Evolutionary conservation across 2,797 vertebrate genomes (phyloP).

Genomic region (Siniperca undulata): DNA sequence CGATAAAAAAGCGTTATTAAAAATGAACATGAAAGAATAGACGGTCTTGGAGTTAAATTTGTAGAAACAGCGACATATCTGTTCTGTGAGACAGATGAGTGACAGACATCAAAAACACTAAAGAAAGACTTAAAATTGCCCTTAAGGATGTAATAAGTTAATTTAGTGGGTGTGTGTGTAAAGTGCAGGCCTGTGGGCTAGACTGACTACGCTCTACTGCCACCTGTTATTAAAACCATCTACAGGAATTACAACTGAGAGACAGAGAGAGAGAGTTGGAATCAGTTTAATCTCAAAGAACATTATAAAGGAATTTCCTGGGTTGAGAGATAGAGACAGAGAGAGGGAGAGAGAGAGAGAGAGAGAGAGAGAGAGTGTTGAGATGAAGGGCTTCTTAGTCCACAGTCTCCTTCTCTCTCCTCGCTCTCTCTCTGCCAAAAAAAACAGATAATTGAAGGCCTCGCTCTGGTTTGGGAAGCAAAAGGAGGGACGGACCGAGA

Average conservation of each 20-base stretch:
- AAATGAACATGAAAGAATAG: not conserved
- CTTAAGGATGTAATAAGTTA: slow-evolving; percentile 29
- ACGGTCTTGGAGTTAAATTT: not conserved
- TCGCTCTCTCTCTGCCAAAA: slow-evolving; percentile 35
- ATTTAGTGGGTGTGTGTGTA: slow-evolving; percentile 27
- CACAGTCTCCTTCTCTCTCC: not conserved
- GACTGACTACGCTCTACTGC: slow-evolving; percentile 38
- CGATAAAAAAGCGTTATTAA: too few species aligned
- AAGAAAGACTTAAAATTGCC: slow-evolving; percentile 25
- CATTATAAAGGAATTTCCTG: slow-evolving; percentile 59
- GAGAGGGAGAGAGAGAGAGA: not conserved
- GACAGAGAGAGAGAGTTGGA: slow-evolving; percentile 5
- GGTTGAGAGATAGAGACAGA: slow-evolving; percentile 2
- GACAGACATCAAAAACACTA: not conserved
- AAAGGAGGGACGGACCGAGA: slow-evolving; percentile 39
- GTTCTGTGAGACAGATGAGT: not conserved
- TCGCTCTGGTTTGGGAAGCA: slow-evolving; percentile 61
- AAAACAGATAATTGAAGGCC: slow-evolving; percentile 77
- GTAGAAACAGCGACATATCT: not conserved
- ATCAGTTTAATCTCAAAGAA: slow-evolving; percentile 48
- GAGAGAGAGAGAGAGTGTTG: not conserved
- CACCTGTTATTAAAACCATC: slow-evolving; percentile 60
- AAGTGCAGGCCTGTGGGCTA: slow-evolving; percentile 31
- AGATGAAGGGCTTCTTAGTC: slow-evolving; percentile 22
- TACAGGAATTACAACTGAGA: slow-evolving; percentile 24